A percentile compares a stretch with the other conserved stretches of the same genome.
These are phyloP conservation scores for Tanypteryx hageni DNA, from an alignment of 2,888 invertebrate genomes.

Conservation along the genomic window DNA sequence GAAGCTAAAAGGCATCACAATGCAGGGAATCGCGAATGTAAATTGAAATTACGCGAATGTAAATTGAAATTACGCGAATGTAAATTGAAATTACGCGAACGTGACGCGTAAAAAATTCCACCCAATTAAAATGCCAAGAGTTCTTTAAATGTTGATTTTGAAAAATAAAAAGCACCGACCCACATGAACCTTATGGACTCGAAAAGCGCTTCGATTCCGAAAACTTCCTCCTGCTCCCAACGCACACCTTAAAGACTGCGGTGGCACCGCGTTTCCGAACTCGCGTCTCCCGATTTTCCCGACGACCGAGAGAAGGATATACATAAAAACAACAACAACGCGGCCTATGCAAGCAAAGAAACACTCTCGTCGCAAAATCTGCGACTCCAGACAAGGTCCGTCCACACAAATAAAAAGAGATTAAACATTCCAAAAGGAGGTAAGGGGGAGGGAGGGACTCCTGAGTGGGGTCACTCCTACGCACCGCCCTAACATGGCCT, in stretches of 20 bases:
- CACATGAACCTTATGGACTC: too few relatives aligned
- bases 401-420: slow-evolving; percentile 29
- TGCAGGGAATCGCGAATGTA: too few relatives aligned
- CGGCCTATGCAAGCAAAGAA: not conserved
- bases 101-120: too few relatives aligned
- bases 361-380: slow-evolving; percentile 5
- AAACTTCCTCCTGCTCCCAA: too few relatives aligned
- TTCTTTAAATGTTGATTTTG: too few relatives aligned
- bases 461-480: not conserved
- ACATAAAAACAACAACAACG: not conserved
- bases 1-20: too few relatives aligned
- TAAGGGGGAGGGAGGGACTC: not conserved
- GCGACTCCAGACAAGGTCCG: slow-evolving; percentile 3
- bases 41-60: too few relatives aligned
- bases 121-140: too few relatives aligned
- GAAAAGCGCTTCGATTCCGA: too few relatives aligned
- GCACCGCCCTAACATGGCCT: not conserved
- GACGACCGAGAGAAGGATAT: not conserved
- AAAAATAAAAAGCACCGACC: too few relatives aligned
- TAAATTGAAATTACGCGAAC: too few relatives aligned
- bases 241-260: not conserved
- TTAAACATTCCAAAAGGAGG: not conserved
- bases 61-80: too few relatives aligned
- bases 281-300: not conserved
- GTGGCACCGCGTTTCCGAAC: not conserved